Evolutionary conservation across 2,888 invertebrate genomes (phyloP).

Genomic region (Heterodera filipjevi): DNA sequence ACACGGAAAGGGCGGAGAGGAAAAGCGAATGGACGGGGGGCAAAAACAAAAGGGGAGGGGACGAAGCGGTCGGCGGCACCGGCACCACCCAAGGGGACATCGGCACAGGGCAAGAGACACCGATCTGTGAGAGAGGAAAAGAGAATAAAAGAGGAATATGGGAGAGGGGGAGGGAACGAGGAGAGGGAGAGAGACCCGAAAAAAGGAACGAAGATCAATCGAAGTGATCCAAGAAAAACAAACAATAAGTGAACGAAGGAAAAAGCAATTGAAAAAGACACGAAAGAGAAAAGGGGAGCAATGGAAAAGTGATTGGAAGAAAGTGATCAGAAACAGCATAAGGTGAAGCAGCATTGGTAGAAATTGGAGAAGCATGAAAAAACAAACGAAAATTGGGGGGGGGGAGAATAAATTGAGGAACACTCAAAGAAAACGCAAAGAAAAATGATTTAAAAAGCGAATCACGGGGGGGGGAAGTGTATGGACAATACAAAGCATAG

Average conservation of each 20-base stretch:
- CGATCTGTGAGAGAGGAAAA: not conserved
- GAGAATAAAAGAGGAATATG: not conserved
- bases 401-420: not conserved
- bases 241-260: not conserved
- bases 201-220: not conserved
- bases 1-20: slow-evolving; percentile 13
- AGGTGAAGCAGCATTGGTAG: not conserved
- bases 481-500: not conserved
- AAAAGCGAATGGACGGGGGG: slow-evolving; percentile 4
- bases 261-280: not conserved
- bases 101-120: not conserved
- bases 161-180: not conserved
- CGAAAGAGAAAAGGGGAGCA: not conserved
- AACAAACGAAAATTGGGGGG: not conserved
- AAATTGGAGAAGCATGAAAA: not conserved
- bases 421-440: not conserved
- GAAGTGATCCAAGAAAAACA: not conserved
- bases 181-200: not conserved
- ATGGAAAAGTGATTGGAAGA: not conserved
- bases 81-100: slow-evolving; percentile 13
- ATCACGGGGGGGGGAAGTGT: not conserved
- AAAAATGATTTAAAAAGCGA: not conserved
- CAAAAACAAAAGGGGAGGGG: not conserved
- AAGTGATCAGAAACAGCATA: not conserved
- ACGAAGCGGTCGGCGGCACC: not conserved